phyloP scores from a whole-genome alignment of 2,888 invertebrate species.

The Dromius quadrimaculatus region DNA sequence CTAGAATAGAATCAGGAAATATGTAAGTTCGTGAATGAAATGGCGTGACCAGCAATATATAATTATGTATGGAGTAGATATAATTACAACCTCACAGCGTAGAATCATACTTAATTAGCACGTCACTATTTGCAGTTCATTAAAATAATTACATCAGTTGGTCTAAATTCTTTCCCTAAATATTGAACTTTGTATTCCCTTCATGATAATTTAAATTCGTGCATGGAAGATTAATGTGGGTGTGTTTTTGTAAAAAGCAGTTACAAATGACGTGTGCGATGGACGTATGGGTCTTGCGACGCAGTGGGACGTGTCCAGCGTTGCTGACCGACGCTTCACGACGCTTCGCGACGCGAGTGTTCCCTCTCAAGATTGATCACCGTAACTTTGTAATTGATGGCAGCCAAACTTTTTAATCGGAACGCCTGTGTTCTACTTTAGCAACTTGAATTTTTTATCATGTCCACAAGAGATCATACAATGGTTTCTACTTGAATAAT shows the following conservation, averaged over 20 bases:
- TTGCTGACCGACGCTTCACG: slow-evolving; percentile 39
- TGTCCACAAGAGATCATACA: slow-evolving; percentile 39
- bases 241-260: slow-evolving; percentile 24
- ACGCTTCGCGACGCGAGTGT: slow-evolving; percentile 27
- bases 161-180: not conserved
- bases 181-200: not conserved
- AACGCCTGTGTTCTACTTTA: slow-evolving; percentile 52
- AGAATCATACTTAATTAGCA: slow-evolving; percentile 31
- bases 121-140: slow-evolving; percentile 34
- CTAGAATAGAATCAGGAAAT: not conserved
- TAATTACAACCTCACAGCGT: slow-evolving; percentile 35
- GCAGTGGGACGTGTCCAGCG: slow-evolving; percentile 45
- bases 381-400: slow-evolving; percentile 52
- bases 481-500: slow-evolving; percentile 31
- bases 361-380: slow-evolving; percentile 52
- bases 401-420: slow-evolving; percentile 52
- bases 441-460: slow-evolving; percentile 49
- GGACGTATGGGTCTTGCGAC: slow-evolving; percentile 31
- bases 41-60: slow-evolving; percentile 31
- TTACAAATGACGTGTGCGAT: slow-evolving; percentile 34
- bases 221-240: slow-evolving; percentile 20
- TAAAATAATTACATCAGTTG: slow-evolving; percentile 12
- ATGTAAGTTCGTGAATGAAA: slow-evolving; percentile 28
- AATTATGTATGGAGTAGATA: slow-evolving; percentile 36
- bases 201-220: slow-evolving; percentile 19